Base-by-base conservation (phyloP, 2,888 invertebrate genomes). In the Drosophila pegasa region DNA sequence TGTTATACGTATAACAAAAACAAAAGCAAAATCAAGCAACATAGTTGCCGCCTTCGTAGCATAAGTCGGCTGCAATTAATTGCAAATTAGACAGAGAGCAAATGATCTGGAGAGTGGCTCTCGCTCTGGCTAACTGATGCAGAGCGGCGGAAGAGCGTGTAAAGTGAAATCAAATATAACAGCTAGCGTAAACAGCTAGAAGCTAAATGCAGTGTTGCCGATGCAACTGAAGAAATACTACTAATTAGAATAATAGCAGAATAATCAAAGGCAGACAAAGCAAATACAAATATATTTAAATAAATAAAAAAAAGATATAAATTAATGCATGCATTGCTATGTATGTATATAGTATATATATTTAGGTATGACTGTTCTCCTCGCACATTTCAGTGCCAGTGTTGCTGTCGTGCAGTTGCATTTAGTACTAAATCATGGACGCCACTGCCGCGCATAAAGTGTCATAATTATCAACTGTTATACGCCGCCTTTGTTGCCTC, bases 81-180 rank as follows among this genome's bases (percentile, higher is more conserved):
- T 57, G 43, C 63, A 62, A 45, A 69, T 69, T 57, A 69, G 47
- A 43, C 47, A 55, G 35, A 31, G n/a, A 20, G n/a, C 61, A 51
- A 62, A 56, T 62, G 70, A 48, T 70, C 71, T 70, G 70, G 35
- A 58, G 43, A 50, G 16, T 2, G 8, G 27, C 14, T 50, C 50
- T 50, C n/a, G 22, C 37, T 55, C 38, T 22, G 10, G 22, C 22
- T 16, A 51, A 33, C 4, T 22, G 47, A 47, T 16, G 64, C 63
- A 27, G 33, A 16, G 9, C 22, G 25, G 35, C n/a, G 22, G 33
- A 33, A 35, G 52, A 40, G 38, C 41, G 62, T 22, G 40, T 12
- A 33, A 48, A 62, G 27, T 27, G 50, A 27, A 41, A 27, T 63
- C 10, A 64, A 63, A 43, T 64, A 51, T 37, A 51, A 35, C 50